phyloP scores from a whole-genome alignment of 2,888 invertebrate genomes.

The Busseola fusca region DNA sequence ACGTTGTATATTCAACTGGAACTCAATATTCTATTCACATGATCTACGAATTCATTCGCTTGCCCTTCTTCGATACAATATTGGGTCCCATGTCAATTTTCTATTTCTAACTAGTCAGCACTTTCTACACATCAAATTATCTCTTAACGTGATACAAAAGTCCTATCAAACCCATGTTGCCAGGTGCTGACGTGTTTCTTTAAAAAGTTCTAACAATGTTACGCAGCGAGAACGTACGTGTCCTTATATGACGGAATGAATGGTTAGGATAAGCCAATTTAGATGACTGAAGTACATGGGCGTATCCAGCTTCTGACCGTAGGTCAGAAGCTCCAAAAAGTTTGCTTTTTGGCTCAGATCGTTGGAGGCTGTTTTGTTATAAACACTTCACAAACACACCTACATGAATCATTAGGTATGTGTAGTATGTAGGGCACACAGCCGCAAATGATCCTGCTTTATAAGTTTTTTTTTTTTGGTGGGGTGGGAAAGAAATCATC shows the following conservation, averaged over 20 bases:
- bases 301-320: no score
- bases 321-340: no score
- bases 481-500: no score
- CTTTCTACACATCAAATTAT: conserved; percentile 4
- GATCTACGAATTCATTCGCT: background rate
- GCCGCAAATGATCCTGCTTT: no score
- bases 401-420: no score
- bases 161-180: conserved; percentile 11
- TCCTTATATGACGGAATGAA: background rate
- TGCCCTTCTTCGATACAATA: no score
- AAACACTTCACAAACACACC: no score
- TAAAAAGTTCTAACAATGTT: conserved; percentile 5
- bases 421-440: no score
- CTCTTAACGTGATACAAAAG: conserved; percentile 1
- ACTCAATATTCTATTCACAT: background rate
- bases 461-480: no score
- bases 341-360: no score
- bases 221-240: background rate
- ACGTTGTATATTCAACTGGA: background rate
- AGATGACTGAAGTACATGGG: no score
- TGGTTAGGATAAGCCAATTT: conserved; percentile 4
- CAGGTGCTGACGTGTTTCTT: background rate
- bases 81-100: background rate
- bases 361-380: no score
- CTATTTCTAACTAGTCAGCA: background rate